Conservation (phyloP, 1,140 invertebrate genomes). For the Meloidogyne hapla region DNA sequence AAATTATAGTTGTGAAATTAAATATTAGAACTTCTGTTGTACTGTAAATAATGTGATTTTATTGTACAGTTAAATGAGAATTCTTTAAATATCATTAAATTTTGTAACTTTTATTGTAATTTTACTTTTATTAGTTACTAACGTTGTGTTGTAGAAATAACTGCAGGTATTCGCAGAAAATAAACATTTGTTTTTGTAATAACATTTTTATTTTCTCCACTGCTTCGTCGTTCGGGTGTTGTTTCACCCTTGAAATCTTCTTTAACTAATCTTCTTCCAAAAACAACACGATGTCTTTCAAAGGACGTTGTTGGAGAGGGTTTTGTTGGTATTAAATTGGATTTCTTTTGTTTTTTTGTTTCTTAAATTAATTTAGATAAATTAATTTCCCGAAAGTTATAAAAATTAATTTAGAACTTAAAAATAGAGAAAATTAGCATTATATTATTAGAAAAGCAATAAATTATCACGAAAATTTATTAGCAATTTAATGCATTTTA, state of each 20-base stretch:
- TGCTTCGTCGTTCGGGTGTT: background rate
- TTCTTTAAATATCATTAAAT: too few species aligned
- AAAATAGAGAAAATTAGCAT: too few species aligned
- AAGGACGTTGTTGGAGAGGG: background rate
- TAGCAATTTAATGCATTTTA: too few species aligned
- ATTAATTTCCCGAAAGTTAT: too few species aligned
- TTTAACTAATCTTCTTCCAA: constrained; percentile 17
- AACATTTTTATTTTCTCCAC: background rate
- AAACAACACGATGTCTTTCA: constrained; percentile 9
- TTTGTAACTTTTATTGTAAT: too few species aligned
- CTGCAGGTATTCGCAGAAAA: constrained; percentile 7
- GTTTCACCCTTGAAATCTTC: constrained; percentile 9
- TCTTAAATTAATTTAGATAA: background rate
- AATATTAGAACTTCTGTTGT: too few species aligned
- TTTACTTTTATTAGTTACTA: background rate
- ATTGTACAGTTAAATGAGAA: too few species aligned
- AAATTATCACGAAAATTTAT: too few species aligned
- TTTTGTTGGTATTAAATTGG: background rate
- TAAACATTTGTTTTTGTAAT: background rate
- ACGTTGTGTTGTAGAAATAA: constrained; percentile 21
- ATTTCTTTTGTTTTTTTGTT: background rate
- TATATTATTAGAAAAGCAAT: too few species aligned
- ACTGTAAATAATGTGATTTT: too few species aligned
- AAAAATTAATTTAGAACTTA: too few species aligned
- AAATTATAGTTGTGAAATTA: too few species aligned